phyloP scores from a whole-genome alignment of 64 coral and sea anemone genomes.

The Montipora cactus region DNA sequence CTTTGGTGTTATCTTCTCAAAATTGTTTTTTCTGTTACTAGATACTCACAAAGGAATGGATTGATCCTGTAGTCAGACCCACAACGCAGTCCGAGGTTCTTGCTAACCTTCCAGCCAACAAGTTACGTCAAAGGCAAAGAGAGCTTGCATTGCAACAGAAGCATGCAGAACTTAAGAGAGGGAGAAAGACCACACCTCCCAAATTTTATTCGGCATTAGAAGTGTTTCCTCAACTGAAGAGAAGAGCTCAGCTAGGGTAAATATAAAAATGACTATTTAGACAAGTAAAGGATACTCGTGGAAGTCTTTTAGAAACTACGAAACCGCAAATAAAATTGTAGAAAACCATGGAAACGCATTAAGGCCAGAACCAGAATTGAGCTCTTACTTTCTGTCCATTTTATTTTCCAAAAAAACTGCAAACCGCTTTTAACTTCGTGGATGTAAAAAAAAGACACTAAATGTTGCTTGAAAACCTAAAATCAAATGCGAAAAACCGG shows the following conservation, averaged over 20 bases:
- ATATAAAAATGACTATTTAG: neutral
- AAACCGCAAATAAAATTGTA: no score
- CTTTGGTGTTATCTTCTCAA: no score
- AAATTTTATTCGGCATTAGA: conserved; percentile 76
- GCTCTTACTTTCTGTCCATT: no score
- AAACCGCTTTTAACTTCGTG: no score
- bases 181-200: conserved; percentile 4
- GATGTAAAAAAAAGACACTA: no score
- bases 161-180: conserved; percentile 6
- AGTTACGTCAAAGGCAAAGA: conserved; percentile 66
- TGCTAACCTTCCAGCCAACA: conserved; percentile 74
- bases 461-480: no score
- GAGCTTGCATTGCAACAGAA: conserved; percentile 2
- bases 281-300: no score
- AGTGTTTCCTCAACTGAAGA: conserved; percentile 82
- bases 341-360: no score
- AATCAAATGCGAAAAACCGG: no score
- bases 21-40: neutral
- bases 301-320: no score
- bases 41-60: conserved; percentile 69
- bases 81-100: neutral
- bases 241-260: conserved; percentile 71
- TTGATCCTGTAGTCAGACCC: conserved; percentile 85
- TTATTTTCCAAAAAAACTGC: no score
- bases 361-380: no score